A percentile compares a stretch with the other conserved stretches of the same genome.
Evolutionary conservation across 2,888 invertebrate species (phyloP).

Genomic region (Periphyllus acericola): DNA sequence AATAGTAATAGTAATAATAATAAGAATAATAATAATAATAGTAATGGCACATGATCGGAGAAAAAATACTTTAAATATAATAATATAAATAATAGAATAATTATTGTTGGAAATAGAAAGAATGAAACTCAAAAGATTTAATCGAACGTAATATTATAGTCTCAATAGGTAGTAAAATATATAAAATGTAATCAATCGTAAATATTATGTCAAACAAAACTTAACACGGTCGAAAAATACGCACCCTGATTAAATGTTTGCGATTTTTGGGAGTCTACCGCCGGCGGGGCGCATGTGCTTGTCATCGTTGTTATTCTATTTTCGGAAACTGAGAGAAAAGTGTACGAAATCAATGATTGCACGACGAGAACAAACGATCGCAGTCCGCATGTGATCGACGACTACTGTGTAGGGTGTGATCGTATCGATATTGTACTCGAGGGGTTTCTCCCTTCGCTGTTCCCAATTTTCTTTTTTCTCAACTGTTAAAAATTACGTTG

Average conservation of each 20-base stretch:
- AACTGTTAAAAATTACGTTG: slow-evolving; percentile 44
- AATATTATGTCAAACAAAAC: slow-evolving; percentile 55
- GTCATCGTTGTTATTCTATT: background rate
- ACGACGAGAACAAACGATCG: background rate
- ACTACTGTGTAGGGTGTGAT: background rate
- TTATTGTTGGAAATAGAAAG: slow-evolving; percentile 1
- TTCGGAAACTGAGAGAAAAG: background rate
- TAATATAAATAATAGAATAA: slow-evolving; percentile 1
- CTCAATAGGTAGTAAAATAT: slow-evolving; percentile 50
- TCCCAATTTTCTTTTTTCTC: background rate
- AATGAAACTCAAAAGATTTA: background rate
- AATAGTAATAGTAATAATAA: background rate
- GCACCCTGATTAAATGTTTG: slow-evolving; percentile 53
- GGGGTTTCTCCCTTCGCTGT: background rate
- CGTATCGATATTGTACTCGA: background rate
- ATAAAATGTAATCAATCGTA: slow-evolving; percentile 42
- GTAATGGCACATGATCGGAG: slow-evolving; percentile 49
- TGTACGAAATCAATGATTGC: background rate
- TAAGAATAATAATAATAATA: slow-evolving; percentile 22
- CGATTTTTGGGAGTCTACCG: background rate
- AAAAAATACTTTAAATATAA: slow-evolving; percentile 12
- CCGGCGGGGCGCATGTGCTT: background rate
- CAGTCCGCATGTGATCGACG: no score
- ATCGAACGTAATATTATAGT: slow-evolving; percentile 31
- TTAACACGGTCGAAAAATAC: slow-evolving; percentile 56